Conservation (phyloP, 2,888 invertebrate species). For the Acrocyrtus sp. region DNA sequence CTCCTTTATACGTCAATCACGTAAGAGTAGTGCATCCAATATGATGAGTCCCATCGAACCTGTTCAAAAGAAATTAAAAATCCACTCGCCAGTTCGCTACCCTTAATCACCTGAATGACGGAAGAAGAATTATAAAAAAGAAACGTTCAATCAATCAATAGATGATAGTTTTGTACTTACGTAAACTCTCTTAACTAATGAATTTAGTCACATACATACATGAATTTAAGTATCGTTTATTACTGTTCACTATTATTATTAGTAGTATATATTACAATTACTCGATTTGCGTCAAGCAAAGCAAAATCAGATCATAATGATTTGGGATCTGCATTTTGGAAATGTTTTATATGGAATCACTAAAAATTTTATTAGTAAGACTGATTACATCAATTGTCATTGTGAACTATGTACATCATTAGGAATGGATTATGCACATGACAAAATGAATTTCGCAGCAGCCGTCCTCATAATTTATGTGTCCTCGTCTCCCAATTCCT, state of each 20-base stretch:
- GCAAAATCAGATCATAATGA: too few relatives aligned
- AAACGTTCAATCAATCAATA: conserved; percentile 34
- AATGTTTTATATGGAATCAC: conserved; percentile 31
- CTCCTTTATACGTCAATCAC: conserved; percentile 11
- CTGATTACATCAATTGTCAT: conserved; percentile 27
- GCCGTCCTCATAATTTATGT: conserved; percentile 24
- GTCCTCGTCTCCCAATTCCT: neutral
- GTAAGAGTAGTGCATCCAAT: conserved; percentile 25
- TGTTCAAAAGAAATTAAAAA: conserved; percentile 33
- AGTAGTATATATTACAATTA: too few relatives aligned
- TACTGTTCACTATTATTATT: too few relatives aligned
- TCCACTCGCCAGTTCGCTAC: conserved; percentile 23
- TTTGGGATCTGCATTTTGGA: conserved; percentile 15
- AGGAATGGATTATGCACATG: too few relatives aligned
- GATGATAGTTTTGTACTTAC: conserved; percentile 27
- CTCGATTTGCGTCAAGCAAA: too few relatives aligned
- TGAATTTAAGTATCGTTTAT: neutral
- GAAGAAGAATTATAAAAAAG: neutral
- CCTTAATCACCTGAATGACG: neutral
- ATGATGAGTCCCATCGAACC: conserved; percentile 13
- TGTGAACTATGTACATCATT: too few relatives aligned
- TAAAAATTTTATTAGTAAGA: conserved; percentile 38
- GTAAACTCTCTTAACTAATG: conserved; percentile 3
- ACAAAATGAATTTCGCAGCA: conserved; percentile 20
- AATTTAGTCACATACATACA: neutral